These are phyloP conservation scores for Synanthedon formicaeformis DNA, from an alignment of 2,888 invertebrate species.

Conservation along the genomic window DNA sequence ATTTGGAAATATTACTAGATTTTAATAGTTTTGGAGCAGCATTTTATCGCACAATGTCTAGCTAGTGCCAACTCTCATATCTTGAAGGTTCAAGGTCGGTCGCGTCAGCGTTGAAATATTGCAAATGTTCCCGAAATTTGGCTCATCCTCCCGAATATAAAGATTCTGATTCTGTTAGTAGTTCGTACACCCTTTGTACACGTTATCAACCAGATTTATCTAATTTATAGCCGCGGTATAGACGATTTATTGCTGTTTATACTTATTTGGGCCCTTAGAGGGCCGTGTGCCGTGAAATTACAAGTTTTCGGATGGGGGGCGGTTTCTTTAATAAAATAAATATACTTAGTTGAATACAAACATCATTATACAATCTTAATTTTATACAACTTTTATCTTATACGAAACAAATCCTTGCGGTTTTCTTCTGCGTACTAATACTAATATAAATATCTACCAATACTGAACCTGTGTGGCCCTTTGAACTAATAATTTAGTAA, in stretches of 20 bases:
- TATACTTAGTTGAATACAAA: too few species aligned
- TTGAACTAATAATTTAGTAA: too few species aligned
- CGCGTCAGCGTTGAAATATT: constrained; percentile 11
- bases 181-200: background rate
- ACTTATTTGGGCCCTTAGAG: background rate
- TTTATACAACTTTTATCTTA: too few species aligned
- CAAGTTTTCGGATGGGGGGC: background rate
- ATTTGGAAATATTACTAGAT: too few species aligned
- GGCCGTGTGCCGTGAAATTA: background rate
- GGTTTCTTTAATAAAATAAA: background rate
- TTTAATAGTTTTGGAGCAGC: constrained; percentile 6
- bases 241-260: background rate
- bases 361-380: too few species aligned
- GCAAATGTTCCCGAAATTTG: constrained; percentile 4
- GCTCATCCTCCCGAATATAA: constrained; percentile 3
- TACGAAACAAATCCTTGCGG: too few species aligned
- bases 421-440: too few species aligned
- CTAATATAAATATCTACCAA: too few species aligned
- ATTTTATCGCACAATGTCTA: constrained; percentile 13
- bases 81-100: constrained; percentile 32
- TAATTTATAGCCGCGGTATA: background rate
- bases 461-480: too few species aligned
- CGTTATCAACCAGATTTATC: background rate
- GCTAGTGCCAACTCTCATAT: constrained; percentile 23
- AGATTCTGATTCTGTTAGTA: background rate